A percentile compares a stretch with the other conserved stretches of the same genome.
phyloP scores from a whole-genome alignment of 2,888 invertebrate species.

The Ceraclea dissimilis region DNA sequence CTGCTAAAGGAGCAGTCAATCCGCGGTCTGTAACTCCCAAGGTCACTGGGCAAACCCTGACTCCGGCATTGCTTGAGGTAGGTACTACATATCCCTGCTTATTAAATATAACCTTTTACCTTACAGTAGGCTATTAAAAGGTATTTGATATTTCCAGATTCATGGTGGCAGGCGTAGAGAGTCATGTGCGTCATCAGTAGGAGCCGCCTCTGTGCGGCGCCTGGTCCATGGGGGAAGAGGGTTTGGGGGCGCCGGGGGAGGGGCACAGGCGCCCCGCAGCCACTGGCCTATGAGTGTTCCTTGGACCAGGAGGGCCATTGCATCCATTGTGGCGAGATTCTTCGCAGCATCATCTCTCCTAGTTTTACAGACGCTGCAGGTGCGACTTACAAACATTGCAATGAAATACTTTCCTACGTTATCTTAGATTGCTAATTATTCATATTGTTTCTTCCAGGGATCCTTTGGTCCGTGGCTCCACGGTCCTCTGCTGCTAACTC shows the following conservation, averaged over 20 bases:
- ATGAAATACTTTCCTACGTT: neutral
- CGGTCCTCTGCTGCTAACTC: constrained; percentile 57
- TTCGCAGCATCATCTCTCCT: constrained; percentile 57
- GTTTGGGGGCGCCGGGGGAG: constrained; percentile 43
- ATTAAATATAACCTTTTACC: neutral
- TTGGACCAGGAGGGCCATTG: constrained; percentile 45
- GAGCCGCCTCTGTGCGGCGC: constrained; percentile 68
- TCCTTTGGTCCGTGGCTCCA: constrained; percentile 38
- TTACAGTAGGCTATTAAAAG: neutral
- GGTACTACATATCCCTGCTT: neutral
- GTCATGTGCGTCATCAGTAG: constrained; percentile 65
- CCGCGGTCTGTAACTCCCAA: neutral
- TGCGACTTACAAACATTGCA: neutral
- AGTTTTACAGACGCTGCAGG: constrained; percentile 52
- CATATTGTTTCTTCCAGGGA: constrained; percentile 8
- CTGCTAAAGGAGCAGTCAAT: constrained; percentile 27
- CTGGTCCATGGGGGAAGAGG: constrained; percentile 52
- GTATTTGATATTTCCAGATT: constrained; percentile 5
- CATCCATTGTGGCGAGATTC: constrained; percentile 55
- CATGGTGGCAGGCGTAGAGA: constrained; percentile 46
- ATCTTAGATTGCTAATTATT: too few relatives aligned
- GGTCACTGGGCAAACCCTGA: neutral
- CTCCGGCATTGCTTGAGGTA: constrained; percentile 19
- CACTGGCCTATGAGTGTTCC: constrained; percentile 47
- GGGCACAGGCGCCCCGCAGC: constrained; percentile 53